Evolutionary conservation across 2,888 invertebrate species (phyloP).

Genomic region (Hydraecia micacea): DNA sequence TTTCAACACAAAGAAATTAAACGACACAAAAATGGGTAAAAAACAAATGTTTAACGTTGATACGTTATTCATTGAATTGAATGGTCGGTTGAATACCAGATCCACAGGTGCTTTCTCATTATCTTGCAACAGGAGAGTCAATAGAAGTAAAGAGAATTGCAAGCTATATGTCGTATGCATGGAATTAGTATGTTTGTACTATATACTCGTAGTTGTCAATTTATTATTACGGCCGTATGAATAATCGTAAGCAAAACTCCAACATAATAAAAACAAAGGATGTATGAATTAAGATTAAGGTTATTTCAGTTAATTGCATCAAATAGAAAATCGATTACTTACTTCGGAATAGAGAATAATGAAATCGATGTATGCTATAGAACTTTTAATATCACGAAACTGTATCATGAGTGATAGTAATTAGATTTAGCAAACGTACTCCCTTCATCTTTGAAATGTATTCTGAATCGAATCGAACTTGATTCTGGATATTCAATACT

Average conservation of each 20-base stretch:
- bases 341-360: not conserved
- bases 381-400: not conserved
- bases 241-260: not conserved
- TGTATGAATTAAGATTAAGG: too few species aligned
- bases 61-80: conserved; percentile 51
- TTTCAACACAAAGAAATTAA: conserved; percentile 57
- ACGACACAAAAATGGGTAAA: conserved; percentile 31
- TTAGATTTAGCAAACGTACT: not conserved
- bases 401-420: not conserved
- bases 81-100: conserved; percentile 24
- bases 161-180: not conserved
- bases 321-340: not conserved
- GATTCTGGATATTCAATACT: not conserved
- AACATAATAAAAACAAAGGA: not conserved
- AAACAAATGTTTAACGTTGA: conserved; percentile 40
- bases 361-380: not conserved
- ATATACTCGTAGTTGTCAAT: not conserved
- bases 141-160: conserved; percentile 18
- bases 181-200: not conserved
- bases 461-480: not conserved
- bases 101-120: conserved; percentile 31
- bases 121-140: conserved; percentile 13
- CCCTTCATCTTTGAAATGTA: not conserved
- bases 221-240: not conserved
- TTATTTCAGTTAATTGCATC: not conserved